Percentiles rank a stretch among this genome's conserved stretches.
Conservation (phyloP, 2,797 vertebrate genomes). For the Sciurus vulgaris region DNA sequence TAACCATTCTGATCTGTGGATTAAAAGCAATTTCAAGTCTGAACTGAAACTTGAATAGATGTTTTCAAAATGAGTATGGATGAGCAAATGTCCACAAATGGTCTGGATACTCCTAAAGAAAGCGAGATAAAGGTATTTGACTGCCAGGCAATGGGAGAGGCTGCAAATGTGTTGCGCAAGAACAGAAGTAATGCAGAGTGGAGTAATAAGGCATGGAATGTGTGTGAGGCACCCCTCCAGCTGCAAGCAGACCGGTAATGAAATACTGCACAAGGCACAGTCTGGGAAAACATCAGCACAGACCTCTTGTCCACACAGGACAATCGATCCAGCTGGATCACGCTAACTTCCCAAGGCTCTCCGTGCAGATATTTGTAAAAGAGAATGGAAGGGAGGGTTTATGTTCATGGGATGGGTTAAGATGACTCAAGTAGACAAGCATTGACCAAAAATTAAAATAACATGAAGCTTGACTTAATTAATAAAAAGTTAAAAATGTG, state of each 20-base stretch:
- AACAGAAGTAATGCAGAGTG: neutral
- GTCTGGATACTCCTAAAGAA: neutral
- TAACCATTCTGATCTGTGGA: neutral
- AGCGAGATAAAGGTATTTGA: neutral
- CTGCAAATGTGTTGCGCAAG: neutral
- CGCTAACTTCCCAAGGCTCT: no score
- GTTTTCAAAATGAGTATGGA: slow-evolving; percentile 4
- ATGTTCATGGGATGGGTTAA: neutral
- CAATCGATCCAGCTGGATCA: neutral
- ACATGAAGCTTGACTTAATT: neutral
- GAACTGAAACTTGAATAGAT: slow-evolving; percentile 7
- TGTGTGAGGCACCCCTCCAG: neutral
- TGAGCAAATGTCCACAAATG: neutral
- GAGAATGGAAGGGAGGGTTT: neutral
- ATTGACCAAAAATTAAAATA: neutral
- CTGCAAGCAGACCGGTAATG: neutral
- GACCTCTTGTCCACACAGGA: neutral
- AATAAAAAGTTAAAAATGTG: neutral
- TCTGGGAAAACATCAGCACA: neutral
- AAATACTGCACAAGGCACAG: neutral
- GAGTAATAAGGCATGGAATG: neutral
- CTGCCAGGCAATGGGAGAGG: neutral
- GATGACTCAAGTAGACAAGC: neutral
- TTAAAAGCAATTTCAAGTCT: slow-evolving; percentile 26
- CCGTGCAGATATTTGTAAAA: neutral